phyloP scores from a whole-genome alignment of 2,888 invertebrate genomes.

The Agrenia bidenticulata region DNA sequence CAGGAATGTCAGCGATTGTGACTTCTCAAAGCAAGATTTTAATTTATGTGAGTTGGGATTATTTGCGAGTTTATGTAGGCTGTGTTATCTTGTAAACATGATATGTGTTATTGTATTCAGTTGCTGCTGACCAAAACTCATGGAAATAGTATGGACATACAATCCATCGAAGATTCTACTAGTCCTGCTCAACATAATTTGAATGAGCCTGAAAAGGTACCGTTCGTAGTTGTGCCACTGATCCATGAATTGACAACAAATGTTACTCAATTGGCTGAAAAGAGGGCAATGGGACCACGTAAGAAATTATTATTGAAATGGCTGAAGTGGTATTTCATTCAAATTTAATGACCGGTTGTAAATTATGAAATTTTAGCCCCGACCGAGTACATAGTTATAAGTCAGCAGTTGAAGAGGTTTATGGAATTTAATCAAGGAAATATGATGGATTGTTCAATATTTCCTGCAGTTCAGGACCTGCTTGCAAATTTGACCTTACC shows the following conservation, averaged over 20 bases:
- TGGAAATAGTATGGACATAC: slow-evolving; percentile 24
- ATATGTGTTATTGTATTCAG: slow-evolving; percentile 58
- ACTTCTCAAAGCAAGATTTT: slow-evolving; percentile 84
- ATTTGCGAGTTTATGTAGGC: slow-evolving; percentile 12
- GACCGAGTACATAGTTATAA: slow-evolving; percentile 60
- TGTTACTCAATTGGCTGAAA: slow-evolving; percentile 81
- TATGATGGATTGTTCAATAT: slow-evolving; percentile 78
- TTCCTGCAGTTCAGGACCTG: slow-evolving; percentile 86
- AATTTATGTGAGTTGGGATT: slow-evolving; percentile 73
- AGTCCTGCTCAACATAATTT: neutral
- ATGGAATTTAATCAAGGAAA: slow-evolving; percentile 67
- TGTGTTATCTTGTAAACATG: neutral
- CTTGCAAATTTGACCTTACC: slow-evolving; percentile 79
- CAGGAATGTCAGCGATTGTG: slow-evolving; percentile 82
- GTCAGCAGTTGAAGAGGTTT: slow-evolving; percentile 68
- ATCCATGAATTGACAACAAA: slow-evolving; percentile 87
- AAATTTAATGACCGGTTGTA: neutral
- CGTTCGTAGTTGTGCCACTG: slow-evolving; percentile 78
- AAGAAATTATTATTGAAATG: slow-evolving; percentile 31
- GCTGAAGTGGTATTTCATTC: too few species aligned
- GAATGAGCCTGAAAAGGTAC: slow-evolving; percentile 54
- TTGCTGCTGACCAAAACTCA: slow-evolving; percentile 71
- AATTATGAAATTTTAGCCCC: slow-evolving; percentile 33
- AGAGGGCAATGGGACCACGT: slow-evolving; percentile 61
- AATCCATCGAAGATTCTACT: slow-evolving; percentile 26